Evolutionary conservation across 2,888 invertebrate genomes (phyloP), one percentile per base, ranked within the genome.

Genomic region (Eupithecia insigniata): DNA sequence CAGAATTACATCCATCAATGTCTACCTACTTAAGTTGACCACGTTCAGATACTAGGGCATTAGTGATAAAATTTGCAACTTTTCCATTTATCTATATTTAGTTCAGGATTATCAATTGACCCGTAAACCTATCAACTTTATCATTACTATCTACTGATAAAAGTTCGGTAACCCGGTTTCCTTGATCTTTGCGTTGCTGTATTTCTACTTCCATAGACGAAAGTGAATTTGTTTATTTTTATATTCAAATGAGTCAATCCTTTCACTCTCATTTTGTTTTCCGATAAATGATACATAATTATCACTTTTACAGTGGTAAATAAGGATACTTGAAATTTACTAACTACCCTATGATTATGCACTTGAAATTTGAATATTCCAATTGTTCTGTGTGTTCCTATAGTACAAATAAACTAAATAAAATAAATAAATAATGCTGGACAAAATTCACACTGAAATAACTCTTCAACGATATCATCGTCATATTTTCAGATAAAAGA

Each of bases 81-180:
- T 71, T 74, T 71, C 70, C 72, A 68, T 28, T 51, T 66, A 62
- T 71, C 66, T 69, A 69, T 65, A 46, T 68, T 68, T 66, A 71
- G 67, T 28, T 32, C 34, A 62, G 69, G 62, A 55, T 36, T 72
- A 67, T 74, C 74, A 65, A 67, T 66, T 72, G 75, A 69, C 75
- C 73, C 39, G 60, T 70, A 73, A 72, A 32, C 67, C 61, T 71
- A 67, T 69, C 67, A 66, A 72, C 12, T 43, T 46, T 72, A 68
- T 69, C 68, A 22, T 66, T 67, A 62, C 69, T 67, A 65, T 69
- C 66, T 65, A 26, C 66, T 28, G 72, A 78, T 73, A 76, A 71
- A 16, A 39, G 30, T 61, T 51, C 28, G 32, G 69, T 74, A 76
- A 73, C 73, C 70, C 67, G 68, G 76, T 76, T 76, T 34, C 67